Evolutionary conservation across 2,113 vertebrate species (phyloP).

Genomic region (Telmatochromis brachygnathus): DNA sequence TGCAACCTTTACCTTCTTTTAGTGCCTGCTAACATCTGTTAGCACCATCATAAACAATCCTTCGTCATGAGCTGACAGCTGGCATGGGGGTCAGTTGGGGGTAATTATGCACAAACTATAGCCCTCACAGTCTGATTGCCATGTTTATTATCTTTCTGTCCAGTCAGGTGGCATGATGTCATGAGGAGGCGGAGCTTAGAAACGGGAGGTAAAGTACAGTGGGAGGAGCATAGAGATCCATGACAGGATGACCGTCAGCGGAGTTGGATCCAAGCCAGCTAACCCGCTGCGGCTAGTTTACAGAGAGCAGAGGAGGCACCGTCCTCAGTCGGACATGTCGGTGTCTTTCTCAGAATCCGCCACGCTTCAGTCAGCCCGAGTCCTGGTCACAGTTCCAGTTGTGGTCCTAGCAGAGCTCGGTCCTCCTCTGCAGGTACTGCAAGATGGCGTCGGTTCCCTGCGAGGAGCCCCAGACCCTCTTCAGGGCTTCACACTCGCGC

Average conservation of each 20-base stretch:
- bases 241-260: not conserved
- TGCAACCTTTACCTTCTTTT: not conserved
- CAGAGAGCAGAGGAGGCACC: not conserved
- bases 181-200: not conserved
- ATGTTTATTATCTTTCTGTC: not conserved
- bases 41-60: not conserved
- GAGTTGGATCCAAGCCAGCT: not conserved
- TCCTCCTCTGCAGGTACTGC: constrained; percentile 88
- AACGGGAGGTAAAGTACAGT: not conserved
- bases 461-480: constrained; percentile 91
- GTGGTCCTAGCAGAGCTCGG: constrained; percentile 81
- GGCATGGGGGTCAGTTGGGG: not conserved
- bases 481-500: constrained; percentile 89
- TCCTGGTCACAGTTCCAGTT: not conserved
- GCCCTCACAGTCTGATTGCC: not conserved
- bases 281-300: not conserved
- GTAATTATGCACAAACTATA: not conserved
- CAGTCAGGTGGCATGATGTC: not conserved
- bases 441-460: constrained; percentile 96
- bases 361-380: not conserved
- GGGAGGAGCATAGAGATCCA: not conserved
- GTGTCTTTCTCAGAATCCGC: not conserved
- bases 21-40: not conserved
- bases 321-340: not conserved
- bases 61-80: not conserved